These are phyloP conservation scores for Cassiopea andromeda DNA, from an alignment of 30 jellyfish, hydroid and myxozoan genomes.

Conservation along the genomic window DNA sequence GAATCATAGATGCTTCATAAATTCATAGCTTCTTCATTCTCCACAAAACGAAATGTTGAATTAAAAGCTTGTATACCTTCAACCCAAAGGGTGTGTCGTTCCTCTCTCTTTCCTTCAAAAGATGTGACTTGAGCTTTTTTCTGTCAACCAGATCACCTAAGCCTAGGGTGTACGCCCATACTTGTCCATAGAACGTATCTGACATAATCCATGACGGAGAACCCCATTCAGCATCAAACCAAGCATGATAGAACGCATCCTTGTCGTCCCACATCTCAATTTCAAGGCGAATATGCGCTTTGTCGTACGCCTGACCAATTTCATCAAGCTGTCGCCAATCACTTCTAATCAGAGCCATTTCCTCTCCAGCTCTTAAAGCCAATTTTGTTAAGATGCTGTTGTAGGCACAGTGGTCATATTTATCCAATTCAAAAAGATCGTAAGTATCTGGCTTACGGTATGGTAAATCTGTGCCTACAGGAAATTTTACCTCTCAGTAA, in stretches of 20 bases:
- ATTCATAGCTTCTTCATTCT: background rate
- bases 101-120: slow-evolving; percentile 83
- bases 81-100: slow-evolving; percentile 97
- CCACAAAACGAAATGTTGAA: background rate
- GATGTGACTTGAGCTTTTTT: slow-evolving; percentile 82
- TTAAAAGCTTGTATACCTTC: slow-evolving; percentile 58
- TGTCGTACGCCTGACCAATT: slow-evolving; percentile 68
- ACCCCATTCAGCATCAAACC: slow-evolving; percentile 99
- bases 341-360: slow-evolving; percentile 74
- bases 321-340: slow-evolving; percentile 61
- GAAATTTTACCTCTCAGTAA: background rate
- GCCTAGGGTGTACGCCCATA: slow-evolving; percentile 97
- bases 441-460: slow-evolving; percentile 98
- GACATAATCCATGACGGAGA: slow-evolving; percentile 98
- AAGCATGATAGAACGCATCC: slow-evolving; percentile 93
- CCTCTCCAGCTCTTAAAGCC: slow-evolving; percentile 91
- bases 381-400: slow-evolving; percentile 80
- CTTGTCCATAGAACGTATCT: slow-evolving; percentile 96
- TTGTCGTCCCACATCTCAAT: slow-evolving; percentile 99
- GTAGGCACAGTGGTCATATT: slow-evolving; percentile 96
- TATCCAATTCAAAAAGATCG: slow-evolving; percentile 95
- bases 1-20: background rate
- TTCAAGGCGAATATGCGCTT: slow-evolving; percentile 87
- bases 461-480: slow-evolving; percentile 95
- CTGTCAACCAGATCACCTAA: slow-evolving; percentile 92